Conservation (phyloP, 1,140 invertebrate genomes). For the Notospermus geniculatus region DNA sequence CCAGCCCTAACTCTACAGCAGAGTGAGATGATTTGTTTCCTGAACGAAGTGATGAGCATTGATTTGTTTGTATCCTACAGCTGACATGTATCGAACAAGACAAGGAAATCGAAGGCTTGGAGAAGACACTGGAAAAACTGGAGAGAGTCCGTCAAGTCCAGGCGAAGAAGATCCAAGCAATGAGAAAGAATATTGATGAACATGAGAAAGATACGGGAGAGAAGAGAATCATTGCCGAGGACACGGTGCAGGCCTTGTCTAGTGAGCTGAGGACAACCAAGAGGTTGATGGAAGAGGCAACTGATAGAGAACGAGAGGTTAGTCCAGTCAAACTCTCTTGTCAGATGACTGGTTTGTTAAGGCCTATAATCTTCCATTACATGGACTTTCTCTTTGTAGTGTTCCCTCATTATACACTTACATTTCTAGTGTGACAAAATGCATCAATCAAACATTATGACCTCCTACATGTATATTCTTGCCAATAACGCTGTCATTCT, state of each 20-base stretch:
- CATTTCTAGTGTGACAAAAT: no score
- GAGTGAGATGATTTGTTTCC: no score
- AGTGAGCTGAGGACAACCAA: conserved; percentile 55
- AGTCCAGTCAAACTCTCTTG: no score
- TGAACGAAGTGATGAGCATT: neutral
- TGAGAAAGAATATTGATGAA: conserved; percentile 39
- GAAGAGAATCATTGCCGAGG: conserved; percentile 41
- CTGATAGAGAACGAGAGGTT: conserved; percentile 54
- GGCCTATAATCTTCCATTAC: no score
- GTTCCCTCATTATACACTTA: no score
- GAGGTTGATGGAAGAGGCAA: conserved; percentile 42
- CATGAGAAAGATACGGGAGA: conserved; percentile 32
- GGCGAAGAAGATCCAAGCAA: conserved; percentile 44
- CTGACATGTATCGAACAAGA: conserved; percentile 38
- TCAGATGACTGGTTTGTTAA: no score
- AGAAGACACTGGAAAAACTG: conserved; percentile 46
- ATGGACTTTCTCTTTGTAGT: no score
- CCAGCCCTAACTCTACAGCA: no score
- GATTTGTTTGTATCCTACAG: neutral
- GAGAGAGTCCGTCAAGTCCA: conserved; percentile 50
- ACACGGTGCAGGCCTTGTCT: conserved; percentile 52
- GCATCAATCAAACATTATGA: no score
- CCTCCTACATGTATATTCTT: neutral
- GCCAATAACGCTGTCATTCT: conserved; percentile 9
- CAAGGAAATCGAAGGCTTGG: conserved; percentile 46